These are phyloP conservation scores for Agriopis marginaria DNA, from an alignment of 2,888 invertebrate species.

Conservation along the genomic window DNA sequence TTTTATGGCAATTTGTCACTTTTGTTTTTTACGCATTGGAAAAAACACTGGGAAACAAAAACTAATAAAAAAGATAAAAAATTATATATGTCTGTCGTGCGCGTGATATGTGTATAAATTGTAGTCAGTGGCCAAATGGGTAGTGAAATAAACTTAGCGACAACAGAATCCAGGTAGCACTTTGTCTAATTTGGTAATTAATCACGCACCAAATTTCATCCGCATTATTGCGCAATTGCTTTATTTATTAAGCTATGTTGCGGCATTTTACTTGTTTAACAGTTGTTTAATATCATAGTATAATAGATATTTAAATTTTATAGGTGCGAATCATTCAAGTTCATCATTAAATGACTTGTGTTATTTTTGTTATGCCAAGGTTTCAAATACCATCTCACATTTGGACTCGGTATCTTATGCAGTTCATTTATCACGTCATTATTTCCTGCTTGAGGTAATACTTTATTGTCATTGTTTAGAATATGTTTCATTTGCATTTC, in stretches of 20 bases:
- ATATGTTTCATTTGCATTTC: not conserved
- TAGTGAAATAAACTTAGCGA: conserved; percentile 72
- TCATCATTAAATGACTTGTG: conserved; percentile 33
- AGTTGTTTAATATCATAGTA: not conserved
- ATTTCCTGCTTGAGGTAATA: conserved; percentile 69
- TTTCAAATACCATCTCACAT: conserved; percentile 41
- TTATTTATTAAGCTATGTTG: conserved; percentile 55
- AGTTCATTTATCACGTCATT: conserved; percentile 68
- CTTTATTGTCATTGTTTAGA: conserved; percentile 15
- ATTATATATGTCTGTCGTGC: conserved; percentile 28
- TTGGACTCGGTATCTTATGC: conserved; percentile 48
- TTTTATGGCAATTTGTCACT: conserved; percentile 43
- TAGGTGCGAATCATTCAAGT: conserved; percentile 35
- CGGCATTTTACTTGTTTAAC: conserved; percentile 31
- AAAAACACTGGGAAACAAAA: conserved; percentile 38
- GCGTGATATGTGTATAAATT: conserved; percentile 74
- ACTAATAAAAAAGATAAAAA: conserved; percentile 28
- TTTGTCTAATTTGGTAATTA: conserved; percentile 16
- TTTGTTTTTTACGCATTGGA: conserved; percentile 49
- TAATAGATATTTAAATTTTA: conserved; percentile 23
- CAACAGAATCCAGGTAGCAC: conserved; percentile 70
- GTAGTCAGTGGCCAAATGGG: conserved; percentile 72
- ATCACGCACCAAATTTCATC: conserved; percentile 34
- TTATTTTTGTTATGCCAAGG: conserved; percentile 43
- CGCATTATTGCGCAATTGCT: conserved; percentile 67